A percentile compares a stretch with the other conserved stretches of the same genome.
These are phyloP conservation scores for Haplochromis vanheusdeni DNA, from an alignment of 2,113 vertebrate genomes.

Conservation along the genomic window DNA sequence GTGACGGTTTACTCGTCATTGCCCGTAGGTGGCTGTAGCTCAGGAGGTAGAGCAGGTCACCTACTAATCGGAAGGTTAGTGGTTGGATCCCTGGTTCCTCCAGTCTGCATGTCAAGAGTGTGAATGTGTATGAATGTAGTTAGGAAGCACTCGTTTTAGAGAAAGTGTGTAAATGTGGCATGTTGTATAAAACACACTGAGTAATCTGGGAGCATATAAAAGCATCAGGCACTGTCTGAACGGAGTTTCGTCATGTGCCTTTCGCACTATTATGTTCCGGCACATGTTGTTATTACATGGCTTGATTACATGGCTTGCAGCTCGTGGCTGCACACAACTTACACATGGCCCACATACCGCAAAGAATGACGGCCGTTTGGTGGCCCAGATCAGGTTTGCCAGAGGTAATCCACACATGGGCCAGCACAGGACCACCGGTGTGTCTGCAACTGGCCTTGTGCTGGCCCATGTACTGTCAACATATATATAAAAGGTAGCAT, in stretches of 20 bases:
- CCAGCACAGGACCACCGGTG: neutral
- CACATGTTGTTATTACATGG: neutral
- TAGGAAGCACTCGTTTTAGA: neutral
- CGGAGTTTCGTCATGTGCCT: rapidly evolving
- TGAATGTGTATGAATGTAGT: neutral
- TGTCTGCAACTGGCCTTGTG: neutral
- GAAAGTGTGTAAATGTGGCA: neutral
- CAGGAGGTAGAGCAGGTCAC: neutral
- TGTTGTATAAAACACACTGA: neutral
- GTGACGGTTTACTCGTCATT: neutral
- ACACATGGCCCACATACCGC: neutral
- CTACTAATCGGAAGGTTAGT: neutral
- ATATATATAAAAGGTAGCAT: neutral
- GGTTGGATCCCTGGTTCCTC: rapidly evolving
- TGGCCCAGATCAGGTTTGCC: neutral
- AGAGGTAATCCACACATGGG: neutral
- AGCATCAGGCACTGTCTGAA: neutral
- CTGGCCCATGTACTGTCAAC: neutral
- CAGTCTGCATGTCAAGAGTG: neutral
- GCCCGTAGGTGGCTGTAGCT: rapidly evolving
- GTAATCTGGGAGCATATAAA: neutral
- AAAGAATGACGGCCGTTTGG: neutral
- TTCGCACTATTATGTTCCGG: neutral
- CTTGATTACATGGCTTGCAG: neutral
- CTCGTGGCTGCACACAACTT: neutral